These are phyloP conservation scores for Papilio helenus DNA, from an alignment of 1,140 invertebrate species.

Conservation along the genomic window DNA sequence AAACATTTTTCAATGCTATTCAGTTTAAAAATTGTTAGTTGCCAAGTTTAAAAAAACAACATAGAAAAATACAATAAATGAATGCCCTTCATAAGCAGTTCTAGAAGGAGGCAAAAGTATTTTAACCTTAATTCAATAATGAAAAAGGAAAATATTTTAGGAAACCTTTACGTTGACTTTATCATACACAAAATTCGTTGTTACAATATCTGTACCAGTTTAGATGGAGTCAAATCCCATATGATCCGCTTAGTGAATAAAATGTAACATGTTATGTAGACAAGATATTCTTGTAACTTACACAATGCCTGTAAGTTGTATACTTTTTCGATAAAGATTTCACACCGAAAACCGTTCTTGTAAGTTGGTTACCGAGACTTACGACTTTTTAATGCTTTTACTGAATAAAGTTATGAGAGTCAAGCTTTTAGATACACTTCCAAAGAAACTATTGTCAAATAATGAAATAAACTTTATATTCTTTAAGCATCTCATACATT, in stretches of 20 bases:
- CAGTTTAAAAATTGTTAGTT: neutral
- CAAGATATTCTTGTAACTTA: neutral
- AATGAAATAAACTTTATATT: neutral
- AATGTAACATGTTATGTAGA: conserved; percentile 16
- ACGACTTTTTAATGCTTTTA: neutral
- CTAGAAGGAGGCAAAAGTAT: neutral
- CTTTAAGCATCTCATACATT: neutral
- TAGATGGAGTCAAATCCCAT: neutral
- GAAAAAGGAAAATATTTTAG: neutral
- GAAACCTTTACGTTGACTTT: neutral
- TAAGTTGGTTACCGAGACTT: neutral
- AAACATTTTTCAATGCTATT: neutral
- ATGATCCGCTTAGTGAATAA: conserved; percentile 18
- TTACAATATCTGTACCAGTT: neutral
- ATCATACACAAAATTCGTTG: neutral
- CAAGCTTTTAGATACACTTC: neutral
- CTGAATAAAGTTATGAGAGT: neutral
- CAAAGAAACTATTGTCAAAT: neutral
- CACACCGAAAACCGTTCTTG: neutral
- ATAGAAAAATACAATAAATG: neutral
- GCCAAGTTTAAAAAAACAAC: neutral
- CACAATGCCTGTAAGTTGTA: neutral
- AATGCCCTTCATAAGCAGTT: neutral
- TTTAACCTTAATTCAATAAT: neutral
- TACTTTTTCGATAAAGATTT: neutral